Conservation (phyloP, 1,140 invertebrate genomes). For the Lethrus apterus region DNA sequence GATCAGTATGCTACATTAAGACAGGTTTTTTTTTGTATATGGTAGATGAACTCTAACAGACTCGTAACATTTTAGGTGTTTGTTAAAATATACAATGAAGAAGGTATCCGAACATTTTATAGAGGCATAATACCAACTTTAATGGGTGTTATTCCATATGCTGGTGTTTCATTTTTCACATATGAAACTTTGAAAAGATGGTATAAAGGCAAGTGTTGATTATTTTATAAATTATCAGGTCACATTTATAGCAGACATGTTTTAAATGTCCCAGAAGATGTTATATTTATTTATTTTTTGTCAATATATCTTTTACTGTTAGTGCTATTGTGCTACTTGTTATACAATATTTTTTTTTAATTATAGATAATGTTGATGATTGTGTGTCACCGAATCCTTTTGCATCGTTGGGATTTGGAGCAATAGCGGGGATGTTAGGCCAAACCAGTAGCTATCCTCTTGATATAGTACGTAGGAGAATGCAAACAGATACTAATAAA, state of each 20-base stretch:
- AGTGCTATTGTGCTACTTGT: too few species aligned
- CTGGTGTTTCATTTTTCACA: slow-evolving; percentile 94
- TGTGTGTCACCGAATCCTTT: slow-evolving; percentile 47
- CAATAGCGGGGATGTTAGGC: slow-evolving; percentile 85
- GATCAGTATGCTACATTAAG: slow-evolving; percentile 55
- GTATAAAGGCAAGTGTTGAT: slow-evolving; percentile 51
- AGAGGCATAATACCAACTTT: slow-evolving; percentile 85
- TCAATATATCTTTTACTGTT: too few species aligned
- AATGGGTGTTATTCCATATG: slow-evolving; percentile 92
- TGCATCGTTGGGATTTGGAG: slow-evolving; percentile 74
- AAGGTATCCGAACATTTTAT: slow-evolving; percentile 77
- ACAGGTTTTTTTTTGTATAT: slow-evolving; percentile 29
- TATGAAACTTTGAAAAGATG: slow-evolving; percentile 89
- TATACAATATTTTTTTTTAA: slow-evolving; percentile 9
- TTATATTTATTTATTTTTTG: neutral
- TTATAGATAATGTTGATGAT: slow-evolving; percentile 32
- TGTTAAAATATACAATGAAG: slow-evolving; percentile 66
- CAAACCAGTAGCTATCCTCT: slow-evolving; percentile 94
- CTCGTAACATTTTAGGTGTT: slow-evolving; percentile 60
- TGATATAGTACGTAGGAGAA: slow-evolving; percentile 82
- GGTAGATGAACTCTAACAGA: neutral
- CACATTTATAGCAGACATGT: neutral
- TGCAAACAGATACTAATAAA: slow-evolving; percentile 66
- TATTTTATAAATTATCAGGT: too few species aligned
- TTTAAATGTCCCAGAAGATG: neutral